Evolutionary conservation across 2,797 vertebrate species (phyloP), one percentile per base, ranked within the genome.

Genomic region (Xenops minutus): DNA sequence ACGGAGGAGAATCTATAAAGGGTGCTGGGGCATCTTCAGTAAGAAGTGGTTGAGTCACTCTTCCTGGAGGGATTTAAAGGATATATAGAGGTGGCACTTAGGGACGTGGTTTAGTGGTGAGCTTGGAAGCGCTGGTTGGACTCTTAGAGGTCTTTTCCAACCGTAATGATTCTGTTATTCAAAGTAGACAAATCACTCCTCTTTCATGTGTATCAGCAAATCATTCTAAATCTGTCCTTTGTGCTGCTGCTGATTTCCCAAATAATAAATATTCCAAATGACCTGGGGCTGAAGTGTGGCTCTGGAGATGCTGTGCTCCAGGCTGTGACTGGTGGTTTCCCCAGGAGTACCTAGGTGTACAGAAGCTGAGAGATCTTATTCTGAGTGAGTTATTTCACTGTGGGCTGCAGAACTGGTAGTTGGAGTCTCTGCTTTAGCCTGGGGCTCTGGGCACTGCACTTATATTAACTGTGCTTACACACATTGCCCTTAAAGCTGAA

Each of bases 221-320:
- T 51, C 62, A 66, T 78, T 88, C 58, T 62, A 14, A 22, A 36
- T 29, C 23, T 92, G 83, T 52, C 46, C 58, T 91, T 54, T 82
- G 64, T 44, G 83, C 68, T 93, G 64, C 91, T 94, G 75, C 51
- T 92, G 83, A 92, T 95, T 96, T 96, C 76, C 89, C 79, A 91
- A 75, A 67, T 77, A 93, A 96, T 96, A 95, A 93, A 95, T 96
- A 95, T 71, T 97, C 79, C 49, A 85, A 81, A 91, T 43, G n/a
- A 62, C 74, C 87, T 39, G 82, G 52, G 88, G 92, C 84, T 92
- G 41, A 92, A 78, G 61, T 58, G 36, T 18, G 52, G n/a, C 69
- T 80, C 56, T 46, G 78, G 87, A 92, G 73, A 37, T 86, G 81
- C 14, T 80, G 58, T 0, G 0, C 73, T 93, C 36, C 19, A 3